Conservation (phyloP, 1,140 invertebrate species). For the Trachymyrmex cornetzi region DNA sequence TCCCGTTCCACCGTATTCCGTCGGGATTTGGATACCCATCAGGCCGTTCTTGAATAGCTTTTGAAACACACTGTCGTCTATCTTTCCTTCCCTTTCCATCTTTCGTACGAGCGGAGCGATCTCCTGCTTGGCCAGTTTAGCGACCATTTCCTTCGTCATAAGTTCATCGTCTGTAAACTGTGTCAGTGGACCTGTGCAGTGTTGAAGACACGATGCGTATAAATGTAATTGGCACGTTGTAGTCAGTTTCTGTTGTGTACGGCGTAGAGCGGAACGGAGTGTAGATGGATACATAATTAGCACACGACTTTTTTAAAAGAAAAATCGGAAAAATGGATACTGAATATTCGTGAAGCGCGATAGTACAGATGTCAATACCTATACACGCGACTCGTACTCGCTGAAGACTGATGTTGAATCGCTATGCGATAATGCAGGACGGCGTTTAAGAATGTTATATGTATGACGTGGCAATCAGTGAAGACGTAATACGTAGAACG, state of each 20-base stretch:
- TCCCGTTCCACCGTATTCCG: slow-evolving; percentile 95
- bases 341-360: neutral
- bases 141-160: slow-evolving; percentile 91
- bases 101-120: slow-evolving; percentile 95
- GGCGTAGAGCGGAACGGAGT: neutral
- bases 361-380: too few relatives aligned
- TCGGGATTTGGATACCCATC: slow-evolving; percentile 97
- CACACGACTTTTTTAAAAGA: neutral
- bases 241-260: neutral
- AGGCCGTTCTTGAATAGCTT: slow-evolving; percentile 91
- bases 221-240: slow-evolving; percentile 30
- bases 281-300: neutral
- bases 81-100: slow-evolving; percentile 96
- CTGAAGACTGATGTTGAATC: neutral
- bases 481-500: too few relatives aligned
- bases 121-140: slow-evolving; percentile 94
- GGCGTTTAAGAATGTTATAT: too few relatives aligned
- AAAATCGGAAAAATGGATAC: neutral
- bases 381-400: neutral
- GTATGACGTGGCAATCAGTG: neutral
- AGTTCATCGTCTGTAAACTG: slow-evolving; percentile 91
- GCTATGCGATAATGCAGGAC: neutral
- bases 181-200: slow-evolving; percentile 87
- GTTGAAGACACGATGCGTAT: neutral
- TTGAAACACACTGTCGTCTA: slow-evolving; percentile 91